Percentiles rank a stretch among this genome's conserved stretches.
Conservation (phyloP, 2,797 vertebrate genomes). For the Allobates femoralis region DNA sequence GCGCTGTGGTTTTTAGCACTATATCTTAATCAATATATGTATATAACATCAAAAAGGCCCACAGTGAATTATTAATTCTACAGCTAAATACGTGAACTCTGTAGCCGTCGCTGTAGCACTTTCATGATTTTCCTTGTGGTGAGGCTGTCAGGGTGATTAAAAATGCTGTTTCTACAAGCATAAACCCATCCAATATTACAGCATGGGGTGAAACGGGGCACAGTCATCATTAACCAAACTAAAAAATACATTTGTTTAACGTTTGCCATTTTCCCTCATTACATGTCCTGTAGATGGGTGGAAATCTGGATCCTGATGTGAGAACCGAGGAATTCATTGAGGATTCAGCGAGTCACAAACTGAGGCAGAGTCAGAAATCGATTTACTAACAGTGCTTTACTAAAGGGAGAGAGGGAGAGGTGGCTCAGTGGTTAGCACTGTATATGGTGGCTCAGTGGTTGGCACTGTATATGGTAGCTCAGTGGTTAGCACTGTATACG, state of each 20-base stretch:
- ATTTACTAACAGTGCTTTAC: no score
- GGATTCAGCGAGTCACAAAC: no score
- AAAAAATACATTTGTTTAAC: neutral
- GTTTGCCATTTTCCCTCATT: no score
- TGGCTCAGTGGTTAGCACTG: no score
- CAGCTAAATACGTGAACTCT: neutral
- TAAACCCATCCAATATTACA: neutral
- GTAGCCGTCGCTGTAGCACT: neutral
- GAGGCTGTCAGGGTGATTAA: constrained; percentile 9
- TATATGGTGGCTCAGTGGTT: no score
- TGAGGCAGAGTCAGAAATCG: no score
- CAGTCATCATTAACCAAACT: neutral
- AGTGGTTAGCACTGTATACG: no score
- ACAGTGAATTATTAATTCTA: constrained; percentile 10
- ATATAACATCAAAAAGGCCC: constrained; percentile 4
- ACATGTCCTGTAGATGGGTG: no score
- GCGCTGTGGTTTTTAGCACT: neutral
- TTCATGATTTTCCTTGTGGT: neutral
- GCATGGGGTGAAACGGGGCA: neutral
- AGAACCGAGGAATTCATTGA: no score
- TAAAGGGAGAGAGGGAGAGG: no score
- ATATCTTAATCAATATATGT: constrained; percentile 24
- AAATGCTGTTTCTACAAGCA: constrained; percentile 14
- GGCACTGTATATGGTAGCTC: no score
- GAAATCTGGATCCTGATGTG: neutral